Conservation (phyloP, 1,140 invertebrate species). For the Ceratina australensis region DNA sequence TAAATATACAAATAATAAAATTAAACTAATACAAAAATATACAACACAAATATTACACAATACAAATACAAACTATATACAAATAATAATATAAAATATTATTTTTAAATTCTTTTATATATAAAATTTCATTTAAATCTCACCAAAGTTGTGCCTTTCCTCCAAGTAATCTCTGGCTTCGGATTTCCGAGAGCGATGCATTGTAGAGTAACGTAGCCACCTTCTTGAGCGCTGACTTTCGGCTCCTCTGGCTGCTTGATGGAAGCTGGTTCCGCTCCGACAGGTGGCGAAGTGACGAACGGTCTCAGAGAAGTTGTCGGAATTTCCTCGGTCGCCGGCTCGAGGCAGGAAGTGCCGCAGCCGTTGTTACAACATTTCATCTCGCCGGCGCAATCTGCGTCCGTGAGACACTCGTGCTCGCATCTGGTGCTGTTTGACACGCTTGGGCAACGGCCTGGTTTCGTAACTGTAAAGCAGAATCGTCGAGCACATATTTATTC, state of each 20-base stretch:
- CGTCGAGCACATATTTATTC: no score
- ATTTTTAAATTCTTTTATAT: no score
- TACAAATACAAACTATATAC: no score
- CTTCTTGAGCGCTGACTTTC: slow-evolving; percentile 84
- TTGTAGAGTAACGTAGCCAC: slow-evolving; percentile 85
- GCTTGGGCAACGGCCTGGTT: slow-evolving; percentile 87
- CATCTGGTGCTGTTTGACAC: slow-evolving; percentile 80
- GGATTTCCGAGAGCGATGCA: slow-evolving; percentile 89
- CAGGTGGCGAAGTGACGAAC: slow-evolving; percentile 56
- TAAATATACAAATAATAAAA: no score
- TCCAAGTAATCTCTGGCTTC: slow-evolving; percentile 87
- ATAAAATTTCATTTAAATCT: slow-evolving; percentile 52
- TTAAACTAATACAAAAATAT: no score
- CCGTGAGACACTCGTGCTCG: slow-evolving; percentile 86
- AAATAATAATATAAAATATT: no score
- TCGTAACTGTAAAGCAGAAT: slow-evolving; percentile 80
- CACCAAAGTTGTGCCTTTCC: slow-evolving; percentile 85
- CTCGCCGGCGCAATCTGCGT: slow-evolving; percentile 88
- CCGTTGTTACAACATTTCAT: slow-evolving; percentile 91
- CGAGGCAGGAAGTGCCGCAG: slow-evolving; percentile 87
- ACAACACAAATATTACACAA: no score
- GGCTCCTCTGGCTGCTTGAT: slow-evolving; percentile 80
- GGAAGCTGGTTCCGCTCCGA: slow-evolving; percentile 71
- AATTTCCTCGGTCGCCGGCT: slow-evolving; percentile 77
- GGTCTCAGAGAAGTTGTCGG: slow-evolving; percentile 60